Percentiles rank a stretch among this genome's conserved stretches.
phyloP scores from a whole-genome alignment of 2,113 vertebrate genomes.

The Leucoraja erinaceus region DNA sequence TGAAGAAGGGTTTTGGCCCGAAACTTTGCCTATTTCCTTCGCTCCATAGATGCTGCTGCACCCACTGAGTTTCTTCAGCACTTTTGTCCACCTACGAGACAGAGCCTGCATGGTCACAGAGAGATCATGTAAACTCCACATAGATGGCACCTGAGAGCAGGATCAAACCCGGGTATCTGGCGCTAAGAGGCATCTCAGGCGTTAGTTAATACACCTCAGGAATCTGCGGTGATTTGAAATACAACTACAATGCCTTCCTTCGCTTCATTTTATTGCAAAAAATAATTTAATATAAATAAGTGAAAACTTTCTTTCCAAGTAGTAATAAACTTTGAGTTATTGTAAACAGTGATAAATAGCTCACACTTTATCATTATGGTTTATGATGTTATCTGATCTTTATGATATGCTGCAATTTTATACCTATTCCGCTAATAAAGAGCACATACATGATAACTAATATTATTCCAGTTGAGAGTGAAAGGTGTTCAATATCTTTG shows the following conservation, averaged over 20 bases:
- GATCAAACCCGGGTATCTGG: too few species aligned
- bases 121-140: too few species aligned
- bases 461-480: background rate
- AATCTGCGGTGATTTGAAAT: background rate
- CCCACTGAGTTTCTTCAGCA: too few species aligned
- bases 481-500: background rate
- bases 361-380: background rate
- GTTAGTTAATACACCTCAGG: background rate
- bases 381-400: background rate
- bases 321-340: background rate
- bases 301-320: background rate
- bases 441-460: background rate
- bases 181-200: too few species aligned
- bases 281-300: background rate
- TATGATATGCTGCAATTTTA: background rate
- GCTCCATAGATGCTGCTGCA: too few species aligned
- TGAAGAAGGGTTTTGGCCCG: too few species aligned
- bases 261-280: background rate
- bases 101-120: too few species aligned
- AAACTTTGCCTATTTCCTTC: too few species aligned
- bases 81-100: too few species aligned
- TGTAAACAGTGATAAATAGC: background rate
- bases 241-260: background rate
- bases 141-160: too few species aligned
- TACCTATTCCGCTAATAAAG: background rate